These are phyloP conservation scores for Drosophila kanekoi DNA, from an alignment of 2,888 invertebrate genomes.

Conservation along the genomic window DNA sequence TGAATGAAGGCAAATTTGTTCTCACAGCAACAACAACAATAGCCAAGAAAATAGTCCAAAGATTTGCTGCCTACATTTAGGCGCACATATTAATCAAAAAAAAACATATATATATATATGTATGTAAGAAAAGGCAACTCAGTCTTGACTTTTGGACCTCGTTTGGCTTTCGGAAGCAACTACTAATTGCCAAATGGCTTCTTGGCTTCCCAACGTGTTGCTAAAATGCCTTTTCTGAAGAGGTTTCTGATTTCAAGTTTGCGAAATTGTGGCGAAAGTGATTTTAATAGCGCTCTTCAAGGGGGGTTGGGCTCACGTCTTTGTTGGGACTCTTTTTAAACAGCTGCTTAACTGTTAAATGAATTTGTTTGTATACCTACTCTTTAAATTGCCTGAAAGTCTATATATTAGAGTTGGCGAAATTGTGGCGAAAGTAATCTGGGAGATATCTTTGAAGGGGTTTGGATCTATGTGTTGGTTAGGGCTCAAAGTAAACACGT, in stretches of 20 bases:
- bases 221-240: constrained; percentile 5
- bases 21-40: constrained; percentile 8
- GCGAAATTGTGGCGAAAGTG: constrained; percentile 14
- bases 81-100: constrained; percentile 73
- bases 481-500: too few relatives aligned
- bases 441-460: neutral
- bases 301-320: too few relatives aligned
- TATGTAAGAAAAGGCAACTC: neutral
- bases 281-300: neutral
- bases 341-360: neutral
- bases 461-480: too few relatives aligned
- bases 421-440: constrained; percentile 13
- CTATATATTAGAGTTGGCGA: neutral
- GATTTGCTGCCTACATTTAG: constrained; percentile 43
- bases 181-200: constrained; percentile 40
- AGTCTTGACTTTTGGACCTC: constrained; percentile 35
- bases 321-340: neutral
- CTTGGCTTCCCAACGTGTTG: constrained; percentile 26
- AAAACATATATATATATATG: neutral
- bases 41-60: constrained; percentile 26
- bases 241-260: neutral
- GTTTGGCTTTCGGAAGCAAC: constrained; percentile 33
- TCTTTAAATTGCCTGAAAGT: too few relatives aligned
- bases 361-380: too few relatives aligned
- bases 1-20: constrained; percentile 80